Conservation (phyloP, 2,797 vertebrate genomes). For the Arctocebus calabarensis region DNA sequence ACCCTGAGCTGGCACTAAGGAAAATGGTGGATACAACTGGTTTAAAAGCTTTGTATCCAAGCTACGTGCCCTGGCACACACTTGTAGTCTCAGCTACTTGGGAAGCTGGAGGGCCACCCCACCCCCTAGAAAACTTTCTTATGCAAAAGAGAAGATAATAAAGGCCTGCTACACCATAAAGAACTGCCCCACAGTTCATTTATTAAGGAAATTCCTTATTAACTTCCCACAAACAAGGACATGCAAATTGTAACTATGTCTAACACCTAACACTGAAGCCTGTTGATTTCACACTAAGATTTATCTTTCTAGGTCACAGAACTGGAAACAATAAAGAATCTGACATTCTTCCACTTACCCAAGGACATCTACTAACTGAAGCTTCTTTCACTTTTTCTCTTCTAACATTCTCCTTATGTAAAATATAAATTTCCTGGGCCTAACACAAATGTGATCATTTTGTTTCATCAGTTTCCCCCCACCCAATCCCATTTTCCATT, state of each 20-base stretch:
- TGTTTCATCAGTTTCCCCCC: neutral
- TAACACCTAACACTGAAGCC: neutral
- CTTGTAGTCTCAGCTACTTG: neutral
- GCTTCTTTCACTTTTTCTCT: neutral
- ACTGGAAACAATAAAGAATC: neutral
- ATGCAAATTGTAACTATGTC: neutral
- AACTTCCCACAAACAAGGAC: neutral
- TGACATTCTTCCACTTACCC: neutral
- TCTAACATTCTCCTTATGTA: neutral
- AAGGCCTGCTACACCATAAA: neutral
- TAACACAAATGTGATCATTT: neutral
- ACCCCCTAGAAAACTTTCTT: neutral
- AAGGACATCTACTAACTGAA: neutral
- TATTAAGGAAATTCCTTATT: neutral
- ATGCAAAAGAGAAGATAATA: neutral
- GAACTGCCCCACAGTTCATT: neutral
- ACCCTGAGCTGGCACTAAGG: neutral
- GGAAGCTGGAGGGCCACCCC: neutral
- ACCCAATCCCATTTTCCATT: neutral
- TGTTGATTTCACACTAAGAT: neutral
- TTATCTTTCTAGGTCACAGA: neutral
- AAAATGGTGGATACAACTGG: neutral
- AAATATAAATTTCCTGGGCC: neutral
- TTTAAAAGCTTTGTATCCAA: neutral
- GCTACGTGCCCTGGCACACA: neutral